These are phyloP conservation scores for Synanthedon andrenaeformis DNA, from an alignment of 2,888 invertebrate species.

Conservation along the genomic window DNA sequence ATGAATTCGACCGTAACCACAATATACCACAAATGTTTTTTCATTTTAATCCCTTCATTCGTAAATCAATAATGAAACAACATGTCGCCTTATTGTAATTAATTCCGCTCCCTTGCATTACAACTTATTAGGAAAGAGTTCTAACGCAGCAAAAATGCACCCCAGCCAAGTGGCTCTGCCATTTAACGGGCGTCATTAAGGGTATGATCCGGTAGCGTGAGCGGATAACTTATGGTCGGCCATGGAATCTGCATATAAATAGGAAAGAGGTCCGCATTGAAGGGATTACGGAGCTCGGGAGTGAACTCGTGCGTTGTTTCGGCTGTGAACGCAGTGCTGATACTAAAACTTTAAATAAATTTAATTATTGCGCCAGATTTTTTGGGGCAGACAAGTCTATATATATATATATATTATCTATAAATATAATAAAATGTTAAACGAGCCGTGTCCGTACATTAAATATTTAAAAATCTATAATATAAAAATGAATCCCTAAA, in stretches of 20 bases:
- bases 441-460: no score
- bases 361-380: not conserved
- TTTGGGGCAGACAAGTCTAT: no score
- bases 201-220: slow-evolving; percentile 57
- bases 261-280: slow-evolving; percentile 43
- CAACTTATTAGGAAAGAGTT: slow-evolving; percentile 36
- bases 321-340: no score
- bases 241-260: slow-evolving; percentile 69
- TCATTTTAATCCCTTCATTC: slow-evolving; percentile 7
- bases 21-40: no score
- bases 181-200: slow-evolving; percentile 60
- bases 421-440: no score
- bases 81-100: slow-evolving; percentile 55
- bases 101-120: slow-evolving; percentile 50
- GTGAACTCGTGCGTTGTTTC: not conserved
- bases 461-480: no score
- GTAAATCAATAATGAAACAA: slow-evolving; percentile 55
- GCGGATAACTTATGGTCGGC: slow-evolving; percentile 65
- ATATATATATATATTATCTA: no score
- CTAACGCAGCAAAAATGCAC: slow-evolving; percentile 34
- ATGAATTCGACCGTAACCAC: no score
- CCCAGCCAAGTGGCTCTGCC: slow-evolving; percentile 42
- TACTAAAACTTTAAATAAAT: not conserved
- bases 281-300: slow-evolving; percentile 23
- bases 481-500: no score